Base-by-base conservation (phyloP, 2,888 invertebrate genomes). In the Lymantria dispar region DNA sequence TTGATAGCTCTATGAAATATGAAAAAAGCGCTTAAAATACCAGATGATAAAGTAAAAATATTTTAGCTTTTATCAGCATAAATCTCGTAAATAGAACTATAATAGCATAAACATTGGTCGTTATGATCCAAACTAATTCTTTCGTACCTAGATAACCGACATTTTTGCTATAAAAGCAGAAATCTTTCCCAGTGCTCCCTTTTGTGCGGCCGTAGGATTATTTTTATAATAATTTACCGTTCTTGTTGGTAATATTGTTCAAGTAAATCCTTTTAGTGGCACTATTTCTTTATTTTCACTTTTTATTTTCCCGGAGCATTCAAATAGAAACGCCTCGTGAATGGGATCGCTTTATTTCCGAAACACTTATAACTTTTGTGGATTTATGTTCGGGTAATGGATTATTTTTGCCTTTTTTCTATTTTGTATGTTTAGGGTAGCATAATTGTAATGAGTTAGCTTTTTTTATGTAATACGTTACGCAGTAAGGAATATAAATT, bases 201-300 rank as follows among this genome's bases (percentile, higher is more conserved):
- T n/a, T 67, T 68, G 58, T 67, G 58, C 42, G 62, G 62, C 64
- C 64, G 65, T 65, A 68, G 71, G 67, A 68, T 70, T 75, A 72
- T 74, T 70, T 74, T 73, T 69, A 74, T 74, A 74, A 70, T 75
- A 74, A 74, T 74, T 75, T 72, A 76, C 72, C 64, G 65, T 74
- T 65, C 64, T 68, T 64, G 60, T 62, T 58, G 55, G 60, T 60
- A 65, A 68, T 65, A 72, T 71, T 54, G 60, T 65, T 69, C 70
- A 60, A 70, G 67, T 61, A 68, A 68, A 68, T 70, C 72, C 70
- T 66, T 73, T 72, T 72, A 69, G 64, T 64, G 53, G 53, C 54
- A 64, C 55, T 68, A 62, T 68, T 58, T 57, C 60, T 62, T 65
- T 68, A 68, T 62, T 60, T 58, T 45, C 50, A 65, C 55, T 63